Conservation (phyloP, 2,888 invertebrate genomes). For the Agriopis marginaria region DNA sequence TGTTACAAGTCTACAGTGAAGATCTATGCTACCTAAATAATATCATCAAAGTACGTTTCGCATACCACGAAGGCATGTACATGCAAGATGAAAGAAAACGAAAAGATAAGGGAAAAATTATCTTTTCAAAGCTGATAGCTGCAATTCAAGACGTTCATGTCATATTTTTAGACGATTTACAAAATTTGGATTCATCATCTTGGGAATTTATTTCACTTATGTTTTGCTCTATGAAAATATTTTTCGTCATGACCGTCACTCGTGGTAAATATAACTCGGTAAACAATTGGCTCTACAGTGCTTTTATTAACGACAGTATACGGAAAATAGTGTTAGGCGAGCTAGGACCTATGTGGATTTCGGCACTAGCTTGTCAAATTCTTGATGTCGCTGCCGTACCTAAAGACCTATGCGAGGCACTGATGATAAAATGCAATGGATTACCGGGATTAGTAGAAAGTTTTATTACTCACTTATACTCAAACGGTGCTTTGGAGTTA, state of each 20-base stretch:
- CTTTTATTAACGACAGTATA: slow-evolving; percentile 71
- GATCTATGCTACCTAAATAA: slow-evolving; percentile 86
- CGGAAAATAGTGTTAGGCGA: slow-evolving; percentile 77
- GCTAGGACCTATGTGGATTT: slow-evolving; percentile 69
- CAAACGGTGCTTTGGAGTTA: slow-evolving; percentile 75
- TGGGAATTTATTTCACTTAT: slow-evolving; percentile 77
- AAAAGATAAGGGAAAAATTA: slow-evolving; percentile 68
- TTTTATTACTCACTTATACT: slow-evolving; percentile 81
- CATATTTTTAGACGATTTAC: slow-evolving; percentile 81
- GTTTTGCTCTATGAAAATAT: slow-evolving; percentile 68
- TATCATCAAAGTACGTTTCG: slow-evolving; percentile 82
- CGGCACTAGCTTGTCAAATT: slow-evolving; percentile 87
- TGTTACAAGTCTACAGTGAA: slow-evolving; percentile 65
- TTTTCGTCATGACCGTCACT: slow-evolving; percentile 67
- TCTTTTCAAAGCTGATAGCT: slow-evolving; percentile 72
- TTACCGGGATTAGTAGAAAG: slow-evolving; percentile 84
- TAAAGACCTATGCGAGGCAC: slow-evolving; percentile 78
- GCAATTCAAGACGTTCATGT: slow-evolving; percentile 64
- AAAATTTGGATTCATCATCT: slow-evolving; percentile 77
- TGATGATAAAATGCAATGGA: slow-evolving; percentile 77
- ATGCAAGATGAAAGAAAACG: slow-evolving; percentile 66
- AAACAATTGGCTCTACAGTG: slow-evolving; percentile 74
- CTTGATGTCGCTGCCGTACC: slow-evolving; percentile 86
- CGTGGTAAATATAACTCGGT: slow-evolving; percentile 73
- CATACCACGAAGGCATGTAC: slow-evolving; percentile 74